Conservation (phyloP, 2,888 invertebrate species). For the Chaetogeoica ovagalla region DNA sequence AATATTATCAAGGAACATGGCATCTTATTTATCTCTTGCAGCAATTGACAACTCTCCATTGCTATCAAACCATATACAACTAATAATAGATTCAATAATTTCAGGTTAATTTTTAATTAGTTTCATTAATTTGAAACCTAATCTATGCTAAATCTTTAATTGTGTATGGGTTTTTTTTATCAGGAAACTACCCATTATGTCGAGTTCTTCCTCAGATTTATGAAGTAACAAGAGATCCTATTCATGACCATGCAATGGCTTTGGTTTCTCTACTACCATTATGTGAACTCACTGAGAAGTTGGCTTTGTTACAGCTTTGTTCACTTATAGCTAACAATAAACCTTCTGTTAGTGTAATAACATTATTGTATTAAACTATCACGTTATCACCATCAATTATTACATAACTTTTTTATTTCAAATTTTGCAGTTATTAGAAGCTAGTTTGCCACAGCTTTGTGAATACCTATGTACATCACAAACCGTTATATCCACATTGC, state of each 20-base stretch:
- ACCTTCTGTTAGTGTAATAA: constrained; percentile 66
- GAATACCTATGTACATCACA: constrained; percentile 71
- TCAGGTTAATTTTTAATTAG: constrained; percentile 65
- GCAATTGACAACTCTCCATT: constrained; percentile 87
- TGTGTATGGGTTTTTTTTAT: constrained; percentile 56
- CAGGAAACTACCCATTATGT: constrained; percentile 85
- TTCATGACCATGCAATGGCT: constrained; percentile 82
- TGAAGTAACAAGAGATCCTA: constrained; percentile 81
- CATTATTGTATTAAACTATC: neutral
- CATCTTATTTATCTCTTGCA: constrained; percentile 87
- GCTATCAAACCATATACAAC: constrained; percentile 82
- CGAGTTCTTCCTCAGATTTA: constrained; percentile 89
- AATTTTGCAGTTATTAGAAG: constrained; percentile 69
- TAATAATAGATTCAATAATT: constrained; percentile 87
- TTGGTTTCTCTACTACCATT: constrained; percentile 78
- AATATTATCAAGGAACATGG: constrained; percentile 86
- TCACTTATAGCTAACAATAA: constrained; percentile 80
- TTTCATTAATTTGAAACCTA: neutral
- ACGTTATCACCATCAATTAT: neutral
- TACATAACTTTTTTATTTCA: constrained; percentile 30
- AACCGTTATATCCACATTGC: constrained; percentile 69
- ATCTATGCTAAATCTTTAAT: neutral
- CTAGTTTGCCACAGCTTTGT: constrained; percentile 79
- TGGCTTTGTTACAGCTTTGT: constrained; percentile 80
- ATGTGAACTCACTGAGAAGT: constrained; percentile 83